A percentile compares a stretch with the other conserved stretches of the same genome.
Conservation (phyloP, 1,140 invertebrate species). For the Triops cancriformis region DNA sequence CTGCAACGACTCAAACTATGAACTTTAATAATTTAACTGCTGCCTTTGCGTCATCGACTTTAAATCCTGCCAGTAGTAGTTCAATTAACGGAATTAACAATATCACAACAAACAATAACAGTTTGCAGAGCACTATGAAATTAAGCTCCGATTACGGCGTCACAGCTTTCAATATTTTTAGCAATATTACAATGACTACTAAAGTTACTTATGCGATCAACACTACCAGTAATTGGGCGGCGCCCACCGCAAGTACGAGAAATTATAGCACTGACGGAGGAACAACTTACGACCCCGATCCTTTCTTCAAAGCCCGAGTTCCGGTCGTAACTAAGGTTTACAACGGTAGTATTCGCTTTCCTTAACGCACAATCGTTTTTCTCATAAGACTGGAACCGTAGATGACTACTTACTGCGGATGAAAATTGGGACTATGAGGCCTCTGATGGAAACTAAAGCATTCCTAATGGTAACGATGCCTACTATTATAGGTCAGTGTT, state of each 20-base stretch:
- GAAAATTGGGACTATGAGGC: background rate
- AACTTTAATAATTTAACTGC: no score
- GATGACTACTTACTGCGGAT: background rate
- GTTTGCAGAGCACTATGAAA: no score
- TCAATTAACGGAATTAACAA: no score
- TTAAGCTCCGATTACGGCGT: no score
- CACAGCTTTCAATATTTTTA: no score
- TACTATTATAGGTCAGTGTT: background rate
- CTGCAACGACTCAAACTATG: no score
- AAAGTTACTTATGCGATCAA: no score
- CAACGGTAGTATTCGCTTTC: background rate
- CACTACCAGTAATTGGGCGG: no score
- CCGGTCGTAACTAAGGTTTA: background rate
- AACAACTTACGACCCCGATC: background rate
- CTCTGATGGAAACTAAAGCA: background rate
- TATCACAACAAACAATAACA: no score
- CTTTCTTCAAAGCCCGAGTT: background rate
- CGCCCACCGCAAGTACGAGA: background rate
- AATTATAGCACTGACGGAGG: background rate
- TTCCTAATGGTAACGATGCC: background rate
- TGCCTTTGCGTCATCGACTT: no score
- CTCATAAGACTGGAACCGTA: background rate
- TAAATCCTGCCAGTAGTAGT: no score
- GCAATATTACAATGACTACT: no score
- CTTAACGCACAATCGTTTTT: background rate